Evolutionary conservation across 2,888 invertebrate species (phyloP).

Genomic region (Caenorhabditis sinica): DNA sequence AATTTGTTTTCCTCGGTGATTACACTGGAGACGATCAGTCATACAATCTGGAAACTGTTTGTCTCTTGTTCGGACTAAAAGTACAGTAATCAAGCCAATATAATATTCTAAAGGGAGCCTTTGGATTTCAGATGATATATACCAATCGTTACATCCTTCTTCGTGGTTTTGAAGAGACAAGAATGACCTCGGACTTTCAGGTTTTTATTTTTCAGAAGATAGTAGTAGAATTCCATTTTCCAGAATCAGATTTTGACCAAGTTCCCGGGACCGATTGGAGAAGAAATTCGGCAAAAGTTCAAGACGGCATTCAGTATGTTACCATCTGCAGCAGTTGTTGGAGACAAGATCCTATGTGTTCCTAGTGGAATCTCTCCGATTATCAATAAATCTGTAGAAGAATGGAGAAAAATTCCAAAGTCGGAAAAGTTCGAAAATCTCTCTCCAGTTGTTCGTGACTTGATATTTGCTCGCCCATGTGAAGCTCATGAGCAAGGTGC

Average conservation of each 20-base stretch:
- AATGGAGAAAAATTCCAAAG: conserved; percentile 21
- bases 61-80: conserved; percentile 39
- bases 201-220: neutral
- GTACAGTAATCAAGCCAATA: conserved; percentile 7
- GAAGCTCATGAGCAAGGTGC: conserved; percentile 26
- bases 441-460: conserved; percentile 8
- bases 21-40: conserved; percentile 11
- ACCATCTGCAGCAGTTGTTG: conserved; percentile 40
- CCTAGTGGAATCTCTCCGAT: conserved; percentile 41
- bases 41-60: conserved; percentile 48
- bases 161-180: conserved; percentile 43
- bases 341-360: conserved; percentile 48
- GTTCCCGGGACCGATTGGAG: conserved; percentile 1
- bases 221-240: neutral
- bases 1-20: conserved; percentile 48
- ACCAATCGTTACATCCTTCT: conserved; percentile 37
- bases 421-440: neutral
- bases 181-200: neutral
- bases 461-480: conserved; percentile 29
- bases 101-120: neutral
- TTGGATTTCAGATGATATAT: conserved; percentile 28
- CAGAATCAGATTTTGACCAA: conserved; percentile 16
- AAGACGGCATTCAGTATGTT: conserved; percentile 12
- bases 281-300: conserved; percentile 37
- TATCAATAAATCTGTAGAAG: neutral